phyloP scores from a whole-genome alignment of 2,888 invertebrate genomes.

The Drosophila nigritarsus region DNA sequence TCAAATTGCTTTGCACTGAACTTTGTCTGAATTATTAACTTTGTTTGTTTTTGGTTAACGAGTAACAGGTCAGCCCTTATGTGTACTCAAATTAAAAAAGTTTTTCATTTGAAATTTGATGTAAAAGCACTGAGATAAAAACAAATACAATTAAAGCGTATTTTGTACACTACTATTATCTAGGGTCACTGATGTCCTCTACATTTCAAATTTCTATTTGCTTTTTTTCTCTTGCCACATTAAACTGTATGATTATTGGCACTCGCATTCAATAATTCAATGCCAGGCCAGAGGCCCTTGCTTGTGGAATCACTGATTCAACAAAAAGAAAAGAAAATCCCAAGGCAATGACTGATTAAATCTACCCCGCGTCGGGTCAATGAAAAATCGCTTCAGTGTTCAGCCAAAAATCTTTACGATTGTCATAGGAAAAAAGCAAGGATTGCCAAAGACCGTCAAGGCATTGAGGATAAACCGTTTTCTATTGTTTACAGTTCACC shows the following conservation, averaged over 20 bases:
- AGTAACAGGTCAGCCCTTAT: constrained; percentile 32
- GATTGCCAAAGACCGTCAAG: constrained; percentile 62
- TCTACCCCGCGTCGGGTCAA: constrained; percentile 66
- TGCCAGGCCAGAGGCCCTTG: constrained; percentile 35
- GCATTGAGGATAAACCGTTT: constrained; percentile 37
- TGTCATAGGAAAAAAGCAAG: constrained; percentile 69
- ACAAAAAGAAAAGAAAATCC: constrained; percentile 42
- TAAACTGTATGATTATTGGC: constrained; percentile 68
- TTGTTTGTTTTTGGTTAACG: constrained; percentile 25
- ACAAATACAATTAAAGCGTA: background rate
- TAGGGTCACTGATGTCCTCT: background rate
- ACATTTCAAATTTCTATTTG: background rate
- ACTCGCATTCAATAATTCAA: constrained; percentile 60
- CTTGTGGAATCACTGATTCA: constrained; percentile 61
- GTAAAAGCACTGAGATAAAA: background rate
- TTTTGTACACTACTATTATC: background rate
- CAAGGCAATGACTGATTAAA: constrained; percentile 63
- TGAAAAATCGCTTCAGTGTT: constrained; percentile 74
- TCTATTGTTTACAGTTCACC: constrained; percentile 81
- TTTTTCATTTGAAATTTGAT: background rate
- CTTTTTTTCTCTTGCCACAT: constrained; percentile 26
- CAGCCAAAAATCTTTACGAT: constrained; percentile 76
- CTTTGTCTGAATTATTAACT: constrained; percentile 1
- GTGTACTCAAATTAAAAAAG: background rate
- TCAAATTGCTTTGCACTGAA: constrained; percentile 62